These are phyloP conservation scores for Anguilla marmorata DNA, from an alignment of 2,797 vertebrate genomes.

Conservation along the genomic window DNA sequence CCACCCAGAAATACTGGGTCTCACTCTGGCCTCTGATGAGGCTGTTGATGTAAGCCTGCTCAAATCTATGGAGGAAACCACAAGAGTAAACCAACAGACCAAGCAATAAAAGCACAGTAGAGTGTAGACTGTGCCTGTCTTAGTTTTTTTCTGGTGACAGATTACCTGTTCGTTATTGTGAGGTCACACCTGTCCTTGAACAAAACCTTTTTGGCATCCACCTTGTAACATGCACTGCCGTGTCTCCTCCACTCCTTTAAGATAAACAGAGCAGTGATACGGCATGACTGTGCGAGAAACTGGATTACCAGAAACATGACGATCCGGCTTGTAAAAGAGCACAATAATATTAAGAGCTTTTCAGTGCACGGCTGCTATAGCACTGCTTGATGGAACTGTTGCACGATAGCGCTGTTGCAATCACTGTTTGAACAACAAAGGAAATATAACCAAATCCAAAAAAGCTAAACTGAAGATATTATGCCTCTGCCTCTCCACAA, in stretches of 20 bases:
- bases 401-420: neutral
- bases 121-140: neutral
- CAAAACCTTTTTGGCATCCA: constrained; percentile 69
- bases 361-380: neutral
- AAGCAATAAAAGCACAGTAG: neutral
- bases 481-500: neutral
- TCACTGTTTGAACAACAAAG: neutral
- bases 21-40: constrained; percentile 77
- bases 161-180: constrained; percentile 84
- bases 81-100: neutral
- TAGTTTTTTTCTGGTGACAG: too few species aligned
- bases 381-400: too few species aligned
- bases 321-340: neutral
- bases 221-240: constrained; percentile 82
- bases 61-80: constrained; percentile 76
- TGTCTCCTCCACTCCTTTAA: constrained; percentile 86
- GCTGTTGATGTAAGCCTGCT: constrained; percentile 89
- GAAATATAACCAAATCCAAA: neutral
- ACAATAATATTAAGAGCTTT: neutral
- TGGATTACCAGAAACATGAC: neutral
- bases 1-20: constrained; percentile 84
- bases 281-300: neutral
- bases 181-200: constrained; percentile 85
- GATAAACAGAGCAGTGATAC: neutral
- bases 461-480: neutral